Evolutionary conservation across 2,113 vertebrate species (phyloP).

Genomic region (Phycodurus eques): DNA sequence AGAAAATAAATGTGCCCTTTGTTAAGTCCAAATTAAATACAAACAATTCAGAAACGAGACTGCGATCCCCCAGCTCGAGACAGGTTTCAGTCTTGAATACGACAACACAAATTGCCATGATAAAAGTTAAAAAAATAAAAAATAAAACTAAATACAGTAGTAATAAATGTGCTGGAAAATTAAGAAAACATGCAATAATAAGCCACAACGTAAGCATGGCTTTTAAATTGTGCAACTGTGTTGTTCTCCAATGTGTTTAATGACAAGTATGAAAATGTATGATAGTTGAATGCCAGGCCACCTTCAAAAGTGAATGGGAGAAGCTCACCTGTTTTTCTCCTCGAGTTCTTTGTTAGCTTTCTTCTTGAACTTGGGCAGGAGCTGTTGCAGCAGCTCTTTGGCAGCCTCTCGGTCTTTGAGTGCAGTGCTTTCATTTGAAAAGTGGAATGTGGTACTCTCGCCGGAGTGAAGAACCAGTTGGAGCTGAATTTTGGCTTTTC

Average conservation of each 20-base stretch:
- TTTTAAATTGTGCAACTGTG: not conserved
- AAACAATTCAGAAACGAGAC: too few species aligned
- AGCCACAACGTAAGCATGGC: too few species aligned
- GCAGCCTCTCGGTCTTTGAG: constrained; percentile 91
- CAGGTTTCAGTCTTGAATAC: too few species aligned
- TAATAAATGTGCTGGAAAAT: too few species aligned
- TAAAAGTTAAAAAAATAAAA: too few species aligned
- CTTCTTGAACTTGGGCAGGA: constrained; percentile 97
- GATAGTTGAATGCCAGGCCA: not conserved
- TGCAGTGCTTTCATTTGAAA: constrained; percentile 91
- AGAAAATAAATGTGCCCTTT: too few species aligned
- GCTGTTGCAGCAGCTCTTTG: constrained; percentile 95
- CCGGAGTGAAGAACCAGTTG: constrained; percentile 94
- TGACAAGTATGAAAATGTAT: not conserved
- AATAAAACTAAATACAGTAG: too few species aligned
- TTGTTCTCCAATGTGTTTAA: not conserved
- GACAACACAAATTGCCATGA: too few species aligned
- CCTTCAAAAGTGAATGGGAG: too few species aligned
- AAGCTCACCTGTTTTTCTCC: constrained; percentile 92
- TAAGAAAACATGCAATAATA: too few species aligned
- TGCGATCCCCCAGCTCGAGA: too few species aligned
- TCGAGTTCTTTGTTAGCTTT: constrained; percentile 98
- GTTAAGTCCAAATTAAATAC: too few species aligned
- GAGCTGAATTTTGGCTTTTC: constrained; percentile 97
- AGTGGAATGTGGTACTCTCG: constrained; percentile 96